Conservation (phyloP, 2,113 vertebrate species). For the Okapia johnstoni region DNA sequence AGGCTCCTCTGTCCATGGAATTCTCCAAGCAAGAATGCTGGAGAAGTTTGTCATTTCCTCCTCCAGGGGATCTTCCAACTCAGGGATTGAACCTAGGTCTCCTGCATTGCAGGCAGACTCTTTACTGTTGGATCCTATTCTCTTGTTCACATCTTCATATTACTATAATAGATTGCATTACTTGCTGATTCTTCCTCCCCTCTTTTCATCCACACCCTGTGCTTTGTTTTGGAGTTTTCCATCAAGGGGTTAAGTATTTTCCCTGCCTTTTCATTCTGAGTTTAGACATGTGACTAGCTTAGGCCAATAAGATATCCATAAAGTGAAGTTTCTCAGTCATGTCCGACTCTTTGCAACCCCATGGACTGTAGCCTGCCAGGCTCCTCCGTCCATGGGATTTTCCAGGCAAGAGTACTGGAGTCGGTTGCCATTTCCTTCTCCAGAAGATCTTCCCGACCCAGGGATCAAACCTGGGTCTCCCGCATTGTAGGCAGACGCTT, state of each 20-base stretch:
- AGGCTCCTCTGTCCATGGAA: neutral
- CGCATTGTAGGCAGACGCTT: neutral
- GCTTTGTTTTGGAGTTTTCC: neutral
- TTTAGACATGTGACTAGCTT: neutral
- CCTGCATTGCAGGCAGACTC: neutral
- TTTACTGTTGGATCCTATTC: neutral
- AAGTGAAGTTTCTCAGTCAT: neutral
- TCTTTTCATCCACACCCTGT: neutral
- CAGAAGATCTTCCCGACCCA: neutral
- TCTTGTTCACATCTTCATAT: neutral
- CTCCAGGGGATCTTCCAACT: neutral
- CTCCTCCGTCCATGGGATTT: neutral
- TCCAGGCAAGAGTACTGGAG: neutral
- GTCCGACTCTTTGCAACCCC: accelerated
- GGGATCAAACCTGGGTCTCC: neutral
- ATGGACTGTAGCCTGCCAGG: neutral
- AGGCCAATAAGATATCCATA: neutral
- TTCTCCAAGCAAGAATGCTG: neutral
- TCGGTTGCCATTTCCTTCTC: neutral
- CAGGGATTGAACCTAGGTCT: neutral
- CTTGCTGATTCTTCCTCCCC: neutral
- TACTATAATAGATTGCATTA: neutral
- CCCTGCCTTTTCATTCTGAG: neutral
- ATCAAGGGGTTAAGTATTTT: neutral
- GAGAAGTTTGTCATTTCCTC: neutral